Conservation (phyloP, 92 coral and sea anemone genomes). For the Heteractis magnifica region DNA sequence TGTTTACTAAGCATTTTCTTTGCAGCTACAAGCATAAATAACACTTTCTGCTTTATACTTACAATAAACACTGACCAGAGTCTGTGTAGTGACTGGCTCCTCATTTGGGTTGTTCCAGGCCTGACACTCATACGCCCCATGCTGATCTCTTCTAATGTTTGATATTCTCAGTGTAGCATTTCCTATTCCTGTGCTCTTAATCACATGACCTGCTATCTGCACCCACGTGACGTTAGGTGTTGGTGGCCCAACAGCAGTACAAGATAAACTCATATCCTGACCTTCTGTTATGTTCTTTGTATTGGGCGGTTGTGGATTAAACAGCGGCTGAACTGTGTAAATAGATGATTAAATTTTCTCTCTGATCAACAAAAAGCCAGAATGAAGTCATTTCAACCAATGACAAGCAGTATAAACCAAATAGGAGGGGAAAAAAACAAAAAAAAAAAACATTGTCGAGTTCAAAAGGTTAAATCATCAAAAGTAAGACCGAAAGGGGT, state of each 20-base stretch:
- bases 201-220: neutral
- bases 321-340: neutral
- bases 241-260: conserved; percentile 6
- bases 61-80: neutral
- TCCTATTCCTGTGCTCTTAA: neutral
- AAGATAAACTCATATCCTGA: neutral
- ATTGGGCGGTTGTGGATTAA: neutral
- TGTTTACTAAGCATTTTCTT: too few relatives aligned
- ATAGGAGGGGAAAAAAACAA: too few relatives aligned
- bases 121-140: neutral
- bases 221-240: neutral
- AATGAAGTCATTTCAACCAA: too few relatives aligned
- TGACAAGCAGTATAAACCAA: too few relatives aligned
- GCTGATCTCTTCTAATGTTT: neutral
- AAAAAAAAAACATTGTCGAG: too few relatives aligned
- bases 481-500: too few relatives aligned
- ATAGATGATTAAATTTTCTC: too few relatives aligned
- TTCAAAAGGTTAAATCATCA: too few relatives aligned
- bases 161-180: neutral
- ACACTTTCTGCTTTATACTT: neutral
- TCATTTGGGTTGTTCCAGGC: neutral
- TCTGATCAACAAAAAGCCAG: too few relatives aligned
- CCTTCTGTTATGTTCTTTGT: neutral
- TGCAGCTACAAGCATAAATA: neutral
- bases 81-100: neutral